These are phyloP conservation scores for Anolis carolinensis DNA, from an alignment of 2,113 vertebrate genomes.

Conservation along the genomic window DNA sequence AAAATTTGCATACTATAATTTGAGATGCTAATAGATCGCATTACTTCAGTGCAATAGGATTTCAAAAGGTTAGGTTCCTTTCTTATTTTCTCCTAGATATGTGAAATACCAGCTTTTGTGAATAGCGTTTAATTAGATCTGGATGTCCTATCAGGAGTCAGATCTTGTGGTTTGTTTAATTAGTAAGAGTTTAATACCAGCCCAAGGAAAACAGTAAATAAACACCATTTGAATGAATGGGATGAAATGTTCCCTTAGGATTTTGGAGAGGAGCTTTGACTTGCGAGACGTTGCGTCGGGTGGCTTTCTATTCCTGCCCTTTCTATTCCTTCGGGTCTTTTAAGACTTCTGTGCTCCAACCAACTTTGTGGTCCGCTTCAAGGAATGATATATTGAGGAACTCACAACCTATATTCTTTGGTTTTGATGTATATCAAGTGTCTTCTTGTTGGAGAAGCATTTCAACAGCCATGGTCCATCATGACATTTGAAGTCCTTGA, in stretches of 20 bases:
- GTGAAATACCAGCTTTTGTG: slow-evolving; percentile 45
- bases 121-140: slow-evolving; percentile 1
- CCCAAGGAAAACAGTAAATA: neutral
- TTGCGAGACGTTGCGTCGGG: neutral
- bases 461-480: neutral
- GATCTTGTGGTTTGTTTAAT: slow-evolving; percentile 41
- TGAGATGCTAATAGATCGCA: slow-evolving; percentile 60
- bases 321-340: neutral
- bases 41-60: slow-evolving; percentile 50
- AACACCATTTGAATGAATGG: neutral
- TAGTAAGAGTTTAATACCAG: slow-evolving; percentile 42
- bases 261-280: neutral
- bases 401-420: neutral
- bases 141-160: slow-evolving; percentile 8
- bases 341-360: neutral
- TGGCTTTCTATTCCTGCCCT: too few relatives aligned
- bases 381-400: neutral
- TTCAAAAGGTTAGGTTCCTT: slow-evolving; percentile 47
- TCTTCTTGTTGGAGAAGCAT: neutral
- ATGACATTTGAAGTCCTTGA: neutral
- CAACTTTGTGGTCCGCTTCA: neutral
- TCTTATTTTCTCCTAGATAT: neutral
- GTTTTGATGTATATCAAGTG: neutral
- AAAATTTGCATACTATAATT: slow-evolving; percentile 64
- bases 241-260: too few relatives aligned